phyloP scores from a whole-genome alignment of 2,797 vertebrate species.

The Thalassophryne amazonica region DNA sequence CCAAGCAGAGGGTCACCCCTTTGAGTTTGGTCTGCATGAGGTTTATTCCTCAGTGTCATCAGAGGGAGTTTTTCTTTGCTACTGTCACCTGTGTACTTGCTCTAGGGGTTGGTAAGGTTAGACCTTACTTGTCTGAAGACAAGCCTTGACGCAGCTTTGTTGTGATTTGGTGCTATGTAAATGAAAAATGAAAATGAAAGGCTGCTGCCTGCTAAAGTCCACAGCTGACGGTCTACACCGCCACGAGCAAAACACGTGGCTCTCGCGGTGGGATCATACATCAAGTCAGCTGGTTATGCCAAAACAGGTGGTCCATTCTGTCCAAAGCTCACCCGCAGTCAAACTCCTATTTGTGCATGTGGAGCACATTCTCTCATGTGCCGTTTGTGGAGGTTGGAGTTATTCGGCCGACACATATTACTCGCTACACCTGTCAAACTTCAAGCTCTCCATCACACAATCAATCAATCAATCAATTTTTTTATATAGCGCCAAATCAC shows the following conservation, averaged over 20 bases:
- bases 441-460: not conserved
- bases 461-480: too few relatives aligned
- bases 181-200: constrained; percentile 36
- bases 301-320: constrained; percentile 38
- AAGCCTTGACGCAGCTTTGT: too few relatives aligned
- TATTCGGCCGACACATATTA: constrained; percentile 6
- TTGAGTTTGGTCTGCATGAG: too few relatives aligned
- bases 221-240: constrained; percentile 11
- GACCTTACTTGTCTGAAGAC: too few relatives aligned
- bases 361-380: constrained; percentile 17
- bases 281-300: constrained; percentile 33
- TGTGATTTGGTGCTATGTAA: too few relatives aligned
- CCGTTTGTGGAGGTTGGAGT: constrained; percentile 26
- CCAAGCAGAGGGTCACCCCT: too few relatives aligned
- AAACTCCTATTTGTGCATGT: constrained; percentile 10
- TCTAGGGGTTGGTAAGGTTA: too few relatives aligned
- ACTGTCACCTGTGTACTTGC: too few relatives aligned
- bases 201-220: constrained; percentile 13
- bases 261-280: constrained; percentile 40
- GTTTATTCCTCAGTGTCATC: too few relatives aligned
- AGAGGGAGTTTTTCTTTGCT: too few relatives aligned
- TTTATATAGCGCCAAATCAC: too few relatives aligned
- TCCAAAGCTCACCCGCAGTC: constrained; percentile 15
- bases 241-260: constrained; percentile 24
- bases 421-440: constrained; percentile 28